Evolutionary conservation across 2,797 vertebrate species (phyloP), one percentile per base, ranked within the genome.

Genomic region (Gorsachius magnificus): DNA sequence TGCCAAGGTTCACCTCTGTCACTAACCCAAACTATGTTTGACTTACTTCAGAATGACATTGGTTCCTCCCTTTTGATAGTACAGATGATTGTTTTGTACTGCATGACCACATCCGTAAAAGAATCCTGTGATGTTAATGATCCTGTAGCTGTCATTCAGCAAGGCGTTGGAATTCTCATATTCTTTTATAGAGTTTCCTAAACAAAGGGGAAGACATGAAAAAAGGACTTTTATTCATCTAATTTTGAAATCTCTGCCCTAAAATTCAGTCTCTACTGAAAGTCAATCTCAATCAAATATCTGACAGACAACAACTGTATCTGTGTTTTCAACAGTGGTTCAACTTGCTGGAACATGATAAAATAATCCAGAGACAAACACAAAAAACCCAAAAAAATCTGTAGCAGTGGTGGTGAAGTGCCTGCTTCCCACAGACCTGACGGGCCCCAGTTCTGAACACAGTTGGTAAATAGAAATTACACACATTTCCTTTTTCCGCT

Each of bases 101-200:
- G 97, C 87, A 46, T 99, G 99, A 16, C 99, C 99, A 6, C 99
- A 99, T 83, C 99, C 99, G 3, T 99, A 98, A 94, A 98, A 99
- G 83, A 99, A 98, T 96, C 98, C 99, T 1, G 96, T 98, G 25
- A 99, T 98, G 11, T 99, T 98, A 50, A 99, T 98, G 36, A 58
- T 76, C 16, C 97, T 97, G 85, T 98, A 98, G 89, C 96, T 99
- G 97, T 97, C 95, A 36, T 98, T 99, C 96, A 98, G 98, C 94
- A 99, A 98, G 1, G 98, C 98, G 18, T 97, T 96, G 5, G 98
- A 97, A 97, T 98, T 99, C 78, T 98, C 97, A 84, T 98, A 99
- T 95, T 99, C 98, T 96, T 98, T 99, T 82, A 99, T 46, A 64
- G 97, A 87, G 15, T 98, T 98, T 87, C 99, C 99, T 99, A 94